Conservation (phyloP, 2,888 invertebrate species). For the Mythimna lalbum region DNA sequence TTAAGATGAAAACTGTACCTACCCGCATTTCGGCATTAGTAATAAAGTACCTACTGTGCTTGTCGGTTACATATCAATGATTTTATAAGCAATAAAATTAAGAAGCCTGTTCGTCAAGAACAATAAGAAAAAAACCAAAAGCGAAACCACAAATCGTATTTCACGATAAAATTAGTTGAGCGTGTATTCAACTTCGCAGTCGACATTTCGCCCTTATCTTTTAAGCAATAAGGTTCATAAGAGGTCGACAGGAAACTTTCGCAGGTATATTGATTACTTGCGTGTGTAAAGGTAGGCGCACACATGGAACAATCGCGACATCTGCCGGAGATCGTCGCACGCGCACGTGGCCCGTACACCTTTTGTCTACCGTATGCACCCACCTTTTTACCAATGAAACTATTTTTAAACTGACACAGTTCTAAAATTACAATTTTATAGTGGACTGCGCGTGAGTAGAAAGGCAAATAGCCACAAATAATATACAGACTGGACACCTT, state of each 20-base stretch:
- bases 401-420: slow-evolving; percentile 84
- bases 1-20: neutral
- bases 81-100: slow-evolving; percentile 43
- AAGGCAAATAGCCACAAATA: slow-evolving; percentile 33
- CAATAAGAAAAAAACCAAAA: slow-evolving; percentile 39
- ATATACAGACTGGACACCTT: slow-evolving; percentile 10
- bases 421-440: slow-evolving; percentile 73
- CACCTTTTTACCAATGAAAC: slow-evolving; percentile 81
- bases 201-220: neutral
- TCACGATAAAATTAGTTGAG: slow-evolving; percentile 58
- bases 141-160: slow-evolving; percentile 57
- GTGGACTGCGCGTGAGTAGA: slow-evolving; percentile 42
- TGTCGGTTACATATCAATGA: neutral
- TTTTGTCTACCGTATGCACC: slow-evolving; percentile 83
- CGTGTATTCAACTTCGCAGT: slow-evolving; percentile 28
- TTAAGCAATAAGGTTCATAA: neutral
- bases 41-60: neutral
- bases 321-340: slow-evolving; percentile 79
- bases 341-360: slow-evolving; percentile 87
- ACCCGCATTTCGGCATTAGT: neutral
- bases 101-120: slow-evolving; percentile 19
- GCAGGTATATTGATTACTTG: slow-evolving; percentile 42
- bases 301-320: slow-evolving; percentile 69
- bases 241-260: neutral
- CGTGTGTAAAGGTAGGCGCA: slow-evolving; percentile 28